Evolutionary conservation across 1,140 invertebrate species (phyloP).

Genomic region (Drosophila tristis): DNA sequence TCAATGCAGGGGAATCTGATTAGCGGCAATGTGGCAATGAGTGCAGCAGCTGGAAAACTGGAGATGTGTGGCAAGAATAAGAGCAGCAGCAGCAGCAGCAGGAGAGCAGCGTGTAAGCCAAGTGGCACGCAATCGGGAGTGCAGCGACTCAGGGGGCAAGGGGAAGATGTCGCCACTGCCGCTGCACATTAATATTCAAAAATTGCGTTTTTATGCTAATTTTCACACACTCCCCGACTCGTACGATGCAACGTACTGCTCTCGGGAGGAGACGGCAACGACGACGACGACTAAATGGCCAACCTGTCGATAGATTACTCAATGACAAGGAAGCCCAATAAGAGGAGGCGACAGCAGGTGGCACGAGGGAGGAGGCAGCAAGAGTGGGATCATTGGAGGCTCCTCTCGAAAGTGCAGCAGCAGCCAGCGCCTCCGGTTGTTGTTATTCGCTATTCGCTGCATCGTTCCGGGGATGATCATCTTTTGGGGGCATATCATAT

Average conservation of each 20-base stretch:
- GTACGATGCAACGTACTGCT: too few relatives aligned
- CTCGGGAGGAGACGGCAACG: background rate
- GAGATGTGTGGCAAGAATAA: background rate
- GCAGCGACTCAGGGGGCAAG: background rate
- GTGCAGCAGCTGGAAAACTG: slow-evolving; percentile 7
- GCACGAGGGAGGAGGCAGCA: slow-evolving; percentile 16
- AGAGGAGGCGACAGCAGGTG: slow-evolving; percentile 38
- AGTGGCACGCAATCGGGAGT: slow-evolving; percentile 54
- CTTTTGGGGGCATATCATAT: slow-evolving; percentile 57
- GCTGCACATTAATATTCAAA: slow-evolving; percentile 82
- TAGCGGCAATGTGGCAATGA: slow-evolving; percentile 22
- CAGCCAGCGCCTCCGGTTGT: slow-evolving; percentile 15
- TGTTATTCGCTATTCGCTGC: slow-evolving; percentile 12
- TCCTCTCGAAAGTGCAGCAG: slow-evolving; percentile 10
- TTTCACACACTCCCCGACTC: slow-evolving; percentile 55
- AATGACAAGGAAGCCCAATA: slow-evolving; percentile 68
- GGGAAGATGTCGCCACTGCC: slow-evolving; percentile 51
- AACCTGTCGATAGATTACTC: slow-evolving; percentile 84
- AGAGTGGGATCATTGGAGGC: background rate
- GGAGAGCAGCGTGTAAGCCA: slow-evolving; percentile 64
- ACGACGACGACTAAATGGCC: slow-evolving; percentile 49
- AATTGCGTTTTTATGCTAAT: slow-evolving; percentile 84
- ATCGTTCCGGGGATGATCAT: slow-evolving; percentile 59
- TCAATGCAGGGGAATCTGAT: slow-evolving; percentile 57
- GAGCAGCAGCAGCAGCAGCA: slow-evolving; percentile 18